Conservation (phyloP, 2,888 invertebrate genomes). For the Ochropleura plecta region DNA sequence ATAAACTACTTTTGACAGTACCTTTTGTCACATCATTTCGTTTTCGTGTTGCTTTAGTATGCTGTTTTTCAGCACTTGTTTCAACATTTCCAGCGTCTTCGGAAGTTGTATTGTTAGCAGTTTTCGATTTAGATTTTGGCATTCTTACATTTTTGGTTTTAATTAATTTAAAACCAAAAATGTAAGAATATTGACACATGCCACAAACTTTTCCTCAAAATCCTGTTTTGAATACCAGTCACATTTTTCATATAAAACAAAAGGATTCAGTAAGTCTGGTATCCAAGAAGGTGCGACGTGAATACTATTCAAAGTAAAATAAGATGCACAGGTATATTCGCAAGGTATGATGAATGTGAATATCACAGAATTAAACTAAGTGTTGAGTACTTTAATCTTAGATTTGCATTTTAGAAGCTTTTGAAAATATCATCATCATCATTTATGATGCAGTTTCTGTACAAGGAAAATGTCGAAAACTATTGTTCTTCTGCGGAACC, state of each 20-base stretch:
- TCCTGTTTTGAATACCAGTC: background rate
- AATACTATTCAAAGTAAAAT: constrained; percentile 3
- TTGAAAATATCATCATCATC: background rate
- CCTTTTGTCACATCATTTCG: background rate
- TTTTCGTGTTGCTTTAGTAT: constrained; percentile 1
- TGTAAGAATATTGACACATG: no score
- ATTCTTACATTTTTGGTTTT: constrained; percentile 16
- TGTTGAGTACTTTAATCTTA: background rate
- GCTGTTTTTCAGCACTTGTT: background rate
- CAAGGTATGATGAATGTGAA: background rate
- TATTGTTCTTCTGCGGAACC: constrained; percentile 50
- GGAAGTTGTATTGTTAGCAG: background rate
- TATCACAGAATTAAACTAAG: background rate
- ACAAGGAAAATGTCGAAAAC: background rate
- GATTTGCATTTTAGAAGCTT: background rate
- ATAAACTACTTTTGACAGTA: constrained; percentile 4
- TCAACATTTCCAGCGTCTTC: background rate
- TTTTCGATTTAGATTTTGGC: background rate
- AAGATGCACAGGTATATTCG: background rate
- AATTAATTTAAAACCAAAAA: no score
- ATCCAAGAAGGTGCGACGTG: constrained; percentile 5
- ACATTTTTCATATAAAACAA: background rate
- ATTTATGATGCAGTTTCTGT: no score
- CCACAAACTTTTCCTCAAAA: no score
- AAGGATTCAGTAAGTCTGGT: background rate